Conservation (phyloP, 2,113 vertebrate species). For the Pterocles orientalis region DNA sequence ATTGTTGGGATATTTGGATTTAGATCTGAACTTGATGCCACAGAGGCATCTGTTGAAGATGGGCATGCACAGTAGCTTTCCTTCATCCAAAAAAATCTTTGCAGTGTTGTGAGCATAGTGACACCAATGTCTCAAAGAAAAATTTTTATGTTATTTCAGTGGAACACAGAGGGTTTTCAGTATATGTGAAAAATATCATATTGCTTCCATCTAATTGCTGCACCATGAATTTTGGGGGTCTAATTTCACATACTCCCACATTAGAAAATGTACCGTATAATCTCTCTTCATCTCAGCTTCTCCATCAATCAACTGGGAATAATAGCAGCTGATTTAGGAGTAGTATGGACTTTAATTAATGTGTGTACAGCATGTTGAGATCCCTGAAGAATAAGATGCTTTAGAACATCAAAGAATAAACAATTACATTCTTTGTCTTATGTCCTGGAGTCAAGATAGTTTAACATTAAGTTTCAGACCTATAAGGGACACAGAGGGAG, state of each 20-base stretch:
- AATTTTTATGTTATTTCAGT: not conserved
- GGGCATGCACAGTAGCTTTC: not conserved
- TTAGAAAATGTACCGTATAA: conserved; percentile 50
- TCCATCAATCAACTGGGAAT: conserved; percentile 66
- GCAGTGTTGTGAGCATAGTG: not conserved
- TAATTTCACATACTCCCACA: conserved; percentile 48
- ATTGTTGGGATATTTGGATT: not conserved
- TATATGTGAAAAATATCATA: conserved; percentile 47
- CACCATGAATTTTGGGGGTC: conserved; percentile 33
- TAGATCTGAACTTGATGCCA: not conserved
- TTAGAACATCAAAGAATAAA: conserved; percentile 61
- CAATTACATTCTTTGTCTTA: conserved; percentile 58
- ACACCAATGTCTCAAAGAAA: not conserved
- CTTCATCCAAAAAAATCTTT: not conserved
- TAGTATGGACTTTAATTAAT: conserved; percentile 61
- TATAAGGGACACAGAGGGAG: not conserved
- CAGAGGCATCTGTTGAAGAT: not conserved
- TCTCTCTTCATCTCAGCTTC: conserved; percentile 57
- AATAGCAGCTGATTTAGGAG: conserved; percentile 60
- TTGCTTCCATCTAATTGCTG: conserved; percentile 34
- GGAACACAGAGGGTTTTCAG: conserved; percentile 3
- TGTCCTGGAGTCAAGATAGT: conserved; percentile 5
- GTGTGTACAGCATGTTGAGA: conserved; percentile 31
- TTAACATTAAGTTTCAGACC: conserved; percentile 36
- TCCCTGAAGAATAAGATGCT: conserved; percentile 39